Percentiles rank a stretch among this genome's conserved stretches.
Conservation (phyloP, 1,140 invertebrate species). For the Drosophila nikananu region DNA sequence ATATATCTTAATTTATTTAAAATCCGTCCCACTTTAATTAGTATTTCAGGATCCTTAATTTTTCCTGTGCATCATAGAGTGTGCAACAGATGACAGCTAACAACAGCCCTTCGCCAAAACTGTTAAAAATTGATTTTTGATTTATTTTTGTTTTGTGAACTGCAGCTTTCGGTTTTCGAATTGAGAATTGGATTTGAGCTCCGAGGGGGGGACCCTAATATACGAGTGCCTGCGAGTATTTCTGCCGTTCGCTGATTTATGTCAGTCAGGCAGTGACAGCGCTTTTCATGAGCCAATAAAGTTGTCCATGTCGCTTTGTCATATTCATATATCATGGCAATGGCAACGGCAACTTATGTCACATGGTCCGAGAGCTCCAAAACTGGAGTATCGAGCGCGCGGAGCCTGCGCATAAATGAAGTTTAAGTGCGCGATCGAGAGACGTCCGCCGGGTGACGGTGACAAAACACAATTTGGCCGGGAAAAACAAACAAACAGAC, state of each 20-base stretch:
- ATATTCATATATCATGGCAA: slow-evolving; percentile 82
- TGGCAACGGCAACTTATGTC: slow-evolving; percentile 78
- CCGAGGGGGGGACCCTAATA: not conserved
- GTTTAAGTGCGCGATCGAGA: slow-evolving; percentile 75
- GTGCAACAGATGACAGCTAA: slow-evolving; percentile 11
- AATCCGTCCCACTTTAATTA: not conserved
- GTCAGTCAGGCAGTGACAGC: slow-evolving; percentile 83
- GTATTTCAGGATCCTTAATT: too few relatives aligned
- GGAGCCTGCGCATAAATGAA: slow-evolving; percentile 62
- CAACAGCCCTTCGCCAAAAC: slow-evolving; percentile 29
- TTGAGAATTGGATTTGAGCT: slow-evolving; percentile 31
- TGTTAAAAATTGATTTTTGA: slow-evolving; percentile 71
- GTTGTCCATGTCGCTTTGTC: slow-evolving; percentile 83
- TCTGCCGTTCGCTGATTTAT: slow-evolving; percentile 73
- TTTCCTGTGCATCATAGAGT: not conserved
- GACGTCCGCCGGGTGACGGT: slow-evolving; percentile 52
- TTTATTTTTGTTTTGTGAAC: slow-evolving; percentile 67
- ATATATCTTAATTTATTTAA: too few relatives aligned
- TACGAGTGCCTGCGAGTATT: slow-evolving; percentile 34
- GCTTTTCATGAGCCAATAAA: slow-evolving; percentile 84
- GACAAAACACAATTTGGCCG: slow-evolving; percentile 76
- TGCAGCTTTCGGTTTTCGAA: slow-evolving; percentile 28
- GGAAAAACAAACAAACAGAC: slow-evolving; percentile 40
- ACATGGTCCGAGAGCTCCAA: slow-evolving; percentile 46
- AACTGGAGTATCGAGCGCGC: slow-evolving; percentile 30